Percentiles rank a stretch among this genome's conserved stretches.
phyloP scores from a whole-genome alignment of 2,797 vertebrate genomes.

The Microcaecilia unicolor region DNA sequence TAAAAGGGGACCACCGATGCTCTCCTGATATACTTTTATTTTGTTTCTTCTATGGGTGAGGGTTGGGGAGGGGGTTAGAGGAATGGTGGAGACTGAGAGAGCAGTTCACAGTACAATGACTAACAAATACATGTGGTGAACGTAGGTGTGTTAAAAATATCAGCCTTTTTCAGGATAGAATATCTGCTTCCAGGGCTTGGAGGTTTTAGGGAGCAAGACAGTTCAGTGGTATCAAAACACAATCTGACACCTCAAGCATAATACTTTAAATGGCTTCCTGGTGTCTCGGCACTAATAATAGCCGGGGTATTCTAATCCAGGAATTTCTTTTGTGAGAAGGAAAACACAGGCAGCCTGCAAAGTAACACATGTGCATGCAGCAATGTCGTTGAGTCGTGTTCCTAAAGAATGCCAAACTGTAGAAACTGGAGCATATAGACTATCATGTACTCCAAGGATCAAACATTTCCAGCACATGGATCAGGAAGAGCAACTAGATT shows the following conservation, averaged over 20 bases:
- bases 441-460: neutral
- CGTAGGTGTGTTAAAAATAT: no score
- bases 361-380: no score
- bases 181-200: neutral
- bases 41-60: no score
- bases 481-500: neutral
- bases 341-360: neutral
- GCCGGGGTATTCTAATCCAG: neutral
- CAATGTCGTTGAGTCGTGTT: no score
- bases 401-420: no score
- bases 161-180: no score
- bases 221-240: slow-evolving; percentile 3
- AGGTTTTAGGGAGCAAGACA: neutral
- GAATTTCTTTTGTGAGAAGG: neutral
- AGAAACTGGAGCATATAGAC: no score
- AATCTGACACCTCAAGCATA: slow-evolving; percentile 6
- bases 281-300: slow-evolving; percentile 5
- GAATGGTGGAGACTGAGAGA: no score
- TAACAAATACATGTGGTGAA: no score
- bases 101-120: no score
- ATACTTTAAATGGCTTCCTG: slow-evolving; percentile 9
- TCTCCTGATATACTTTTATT: no score
- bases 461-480: slow-evolving; percentile 4
- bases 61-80: no score
- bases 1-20: slow-evolving; percentile 4